These are phyloP conservation scores for Corythornis madagascariensis DNA, from an alignment of 2,113 vertebrate genomes.

Conservation along the genomic window DNA sequence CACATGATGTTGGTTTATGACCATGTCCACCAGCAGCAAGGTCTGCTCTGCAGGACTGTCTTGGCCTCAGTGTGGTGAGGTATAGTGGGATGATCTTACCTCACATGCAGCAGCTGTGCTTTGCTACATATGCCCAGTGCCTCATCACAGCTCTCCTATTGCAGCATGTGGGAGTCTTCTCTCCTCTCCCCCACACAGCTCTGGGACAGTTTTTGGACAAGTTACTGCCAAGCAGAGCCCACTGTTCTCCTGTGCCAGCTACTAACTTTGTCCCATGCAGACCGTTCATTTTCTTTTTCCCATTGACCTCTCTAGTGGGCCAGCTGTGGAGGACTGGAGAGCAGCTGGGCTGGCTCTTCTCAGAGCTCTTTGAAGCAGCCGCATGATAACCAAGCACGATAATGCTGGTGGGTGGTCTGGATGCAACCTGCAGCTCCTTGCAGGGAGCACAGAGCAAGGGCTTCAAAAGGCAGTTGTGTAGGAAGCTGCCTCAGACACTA, in stretches of 20 bases:
- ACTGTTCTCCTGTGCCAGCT: background rate
- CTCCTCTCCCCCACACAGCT: background rate
- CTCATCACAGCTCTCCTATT: background rate
- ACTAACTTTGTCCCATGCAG: background rate
- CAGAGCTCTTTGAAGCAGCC: background rate
- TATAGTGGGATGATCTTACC: background rate
- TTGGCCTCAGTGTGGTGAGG: accelerated
- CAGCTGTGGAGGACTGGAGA: accelerated
- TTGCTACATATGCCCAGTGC: accelerated
- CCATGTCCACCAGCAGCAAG: background rate
- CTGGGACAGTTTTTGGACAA: accelerated
- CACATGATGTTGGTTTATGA: accelerated
- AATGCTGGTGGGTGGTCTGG: background rate
- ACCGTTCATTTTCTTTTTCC: background rate
- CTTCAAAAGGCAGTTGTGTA: background rate
- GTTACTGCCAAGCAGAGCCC: accelerated
- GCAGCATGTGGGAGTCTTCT: accelerated
- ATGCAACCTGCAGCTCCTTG: background rate
- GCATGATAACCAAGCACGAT: accelerated
- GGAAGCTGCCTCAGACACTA: background rate
- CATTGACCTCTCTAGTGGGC: accelerated
- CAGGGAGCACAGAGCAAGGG: background rate
- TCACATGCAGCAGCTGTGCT: accelerated
- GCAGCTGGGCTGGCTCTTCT: background rate
- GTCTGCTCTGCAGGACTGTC: background rate